phyloP scores from a whole-genome alignment of 2,888 invertebrate species.

The Athalia cordata region DNA sequence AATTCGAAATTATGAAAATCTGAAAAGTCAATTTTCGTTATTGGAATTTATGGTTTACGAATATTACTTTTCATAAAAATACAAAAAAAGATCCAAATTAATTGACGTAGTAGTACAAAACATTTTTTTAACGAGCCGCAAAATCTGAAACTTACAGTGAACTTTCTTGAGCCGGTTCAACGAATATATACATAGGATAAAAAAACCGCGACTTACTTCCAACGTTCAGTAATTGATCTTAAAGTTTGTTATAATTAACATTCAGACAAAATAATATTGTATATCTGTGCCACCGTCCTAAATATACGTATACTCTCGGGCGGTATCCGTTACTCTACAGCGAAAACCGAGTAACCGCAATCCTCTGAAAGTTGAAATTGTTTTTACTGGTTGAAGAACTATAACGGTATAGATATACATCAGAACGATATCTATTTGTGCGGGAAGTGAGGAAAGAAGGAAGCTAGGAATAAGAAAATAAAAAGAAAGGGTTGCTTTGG shows the following conservation, averaged over 20 bases:
- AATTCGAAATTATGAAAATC: no score
- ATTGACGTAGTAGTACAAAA: no score
- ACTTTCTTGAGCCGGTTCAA: no score
- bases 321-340: background rate
- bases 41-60: no score
- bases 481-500: slow-evolving; percentile 19
- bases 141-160: no score
- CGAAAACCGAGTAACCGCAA: slow-evolving; percentile 35
- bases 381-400: slow-evolving; percentile 17
- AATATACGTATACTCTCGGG: no score
- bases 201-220: background rate
- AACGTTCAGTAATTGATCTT: slow-evolving; percentile 7
- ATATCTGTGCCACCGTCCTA: background rate
- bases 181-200: no score
- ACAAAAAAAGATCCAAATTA: no score
- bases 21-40: no score
- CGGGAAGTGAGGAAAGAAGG: no score
- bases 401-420: slow-evolving; percentile 8
- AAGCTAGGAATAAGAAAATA: slow-evolving; percentile 7
- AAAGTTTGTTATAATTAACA: slow-evolving; percentile 33
- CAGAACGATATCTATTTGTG: slow-evolving; percentile 31
- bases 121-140: no score
- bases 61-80: no score
- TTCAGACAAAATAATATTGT: background rate
- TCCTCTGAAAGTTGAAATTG: slow-evolving; percentile 37